A percentile compares a stretch with the other conserved stretches of the same genome.
These are phyloP conservation scores for Boleophthalmus pectinirostris DNA, from an alignment of 2,113 vertebrate genomes.

Conservation along the genomic window DNA sequence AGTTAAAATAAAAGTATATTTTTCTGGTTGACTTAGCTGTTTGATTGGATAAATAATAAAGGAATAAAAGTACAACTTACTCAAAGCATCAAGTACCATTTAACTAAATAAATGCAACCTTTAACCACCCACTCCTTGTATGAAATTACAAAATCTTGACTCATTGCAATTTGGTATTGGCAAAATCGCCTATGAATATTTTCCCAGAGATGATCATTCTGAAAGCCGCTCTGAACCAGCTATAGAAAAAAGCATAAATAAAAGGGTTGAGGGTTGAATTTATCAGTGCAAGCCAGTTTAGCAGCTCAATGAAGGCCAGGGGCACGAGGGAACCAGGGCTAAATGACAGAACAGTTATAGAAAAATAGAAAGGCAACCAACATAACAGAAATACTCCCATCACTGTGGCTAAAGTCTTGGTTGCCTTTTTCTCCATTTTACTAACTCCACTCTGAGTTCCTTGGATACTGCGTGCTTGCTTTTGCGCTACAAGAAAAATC, in stretches of 20 bases:
- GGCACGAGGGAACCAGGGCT: neutral
- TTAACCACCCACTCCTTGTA: too few species aligned
- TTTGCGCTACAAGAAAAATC: neutral
- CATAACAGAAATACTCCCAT: neutral
- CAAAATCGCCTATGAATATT: neutral
- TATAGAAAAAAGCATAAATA: neutral
- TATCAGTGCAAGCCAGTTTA: neutral
- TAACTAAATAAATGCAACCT: too few species aligned
- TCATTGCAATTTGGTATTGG: neutral
- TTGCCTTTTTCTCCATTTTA: neutral
- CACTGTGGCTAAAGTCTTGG: constrained; percentile 1
- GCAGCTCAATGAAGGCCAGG: neutral
- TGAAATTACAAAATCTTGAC: neutral
- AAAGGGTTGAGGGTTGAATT: neutral
- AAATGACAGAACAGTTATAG: neutral
- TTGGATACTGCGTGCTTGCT: neutral
- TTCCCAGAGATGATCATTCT: neutral
- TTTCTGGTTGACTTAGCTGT: too few species aligned
- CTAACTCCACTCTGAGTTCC: neutral
- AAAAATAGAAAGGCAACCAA: neutral
- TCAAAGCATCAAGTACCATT: too few species aligned
- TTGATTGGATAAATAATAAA: too few species aligned
- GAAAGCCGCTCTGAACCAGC: neutral
- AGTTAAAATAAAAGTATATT: too few species aligned
- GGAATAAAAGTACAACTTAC: too few species aligned